Evolutionary conservation across 2,113 vertebrate species (phyloP).

Genomic region (Perca schrenkii): DNA sequence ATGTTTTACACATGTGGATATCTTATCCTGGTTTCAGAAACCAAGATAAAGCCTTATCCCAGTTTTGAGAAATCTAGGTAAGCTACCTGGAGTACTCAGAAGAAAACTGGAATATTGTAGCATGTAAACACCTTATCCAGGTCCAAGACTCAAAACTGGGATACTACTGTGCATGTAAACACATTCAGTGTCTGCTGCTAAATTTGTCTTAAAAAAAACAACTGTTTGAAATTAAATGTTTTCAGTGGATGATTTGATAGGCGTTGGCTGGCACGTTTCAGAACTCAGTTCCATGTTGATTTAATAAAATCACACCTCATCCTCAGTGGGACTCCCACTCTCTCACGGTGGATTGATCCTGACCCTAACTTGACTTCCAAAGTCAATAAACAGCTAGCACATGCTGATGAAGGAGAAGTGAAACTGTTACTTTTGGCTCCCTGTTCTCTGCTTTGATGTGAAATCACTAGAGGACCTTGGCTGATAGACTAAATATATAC

Average conservation of each 20-base stretch:
- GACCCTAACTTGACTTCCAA: slow-evolving; percentile 76
- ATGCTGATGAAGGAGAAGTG: slow-evolving; percentile 80
- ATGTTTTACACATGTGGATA: not conserved
- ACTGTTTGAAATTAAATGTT: slow-evolving; percentile 24
- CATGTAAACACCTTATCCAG: no score
- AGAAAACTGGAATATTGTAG: not conserved
- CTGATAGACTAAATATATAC: slow-evolving; percentile 83
- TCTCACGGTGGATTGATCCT: slow-evolving; percentile 66
- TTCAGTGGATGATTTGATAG: slow-evolving; percentile 16
- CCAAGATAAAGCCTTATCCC: no score
- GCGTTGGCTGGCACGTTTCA: slow-evolving; percentile 29
- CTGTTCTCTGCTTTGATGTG: slow-evolving; percentile 80
- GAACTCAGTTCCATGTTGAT: slow-evolving; percentile 71
- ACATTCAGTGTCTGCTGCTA: not conserved
- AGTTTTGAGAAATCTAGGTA: no score
- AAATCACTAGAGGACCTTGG: slow-evolving; percentile 70
- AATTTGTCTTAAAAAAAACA: not conserved
- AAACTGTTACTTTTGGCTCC: slow-evolving; percentile 86
- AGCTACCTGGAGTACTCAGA: no score
- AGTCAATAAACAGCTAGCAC: slow-evolving; percentile 82
- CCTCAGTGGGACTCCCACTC: slow-evolving; percentile 51
- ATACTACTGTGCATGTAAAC: not conserved
- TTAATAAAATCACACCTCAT: slow-evolving; percentile 76
- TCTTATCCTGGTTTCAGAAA: not conserved
- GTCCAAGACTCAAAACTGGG: not conserved